Percentiles rank a stretch among this genome's conserved stretches.
Conservation (phyloP, 53 echinoderm and acorn worm genomes). For the Echinarachnius parma region DNA sequence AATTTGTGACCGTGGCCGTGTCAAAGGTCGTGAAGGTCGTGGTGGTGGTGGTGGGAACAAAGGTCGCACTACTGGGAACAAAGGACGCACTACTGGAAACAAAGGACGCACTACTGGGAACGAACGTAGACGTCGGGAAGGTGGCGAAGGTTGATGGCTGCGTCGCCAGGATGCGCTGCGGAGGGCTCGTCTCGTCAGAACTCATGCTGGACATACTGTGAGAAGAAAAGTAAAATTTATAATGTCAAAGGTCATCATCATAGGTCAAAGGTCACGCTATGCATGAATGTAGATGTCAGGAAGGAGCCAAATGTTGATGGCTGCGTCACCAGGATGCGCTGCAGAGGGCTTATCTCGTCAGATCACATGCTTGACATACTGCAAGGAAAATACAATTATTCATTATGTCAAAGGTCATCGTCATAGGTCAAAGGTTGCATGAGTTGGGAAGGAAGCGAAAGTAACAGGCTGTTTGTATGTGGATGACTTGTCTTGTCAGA, state of each 20-base stretch:
- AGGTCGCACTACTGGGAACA: neutral
- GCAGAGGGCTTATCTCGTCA: constrained; percentile 83
- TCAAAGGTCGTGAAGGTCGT: too few relatives aligned
- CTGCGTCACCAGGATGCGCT: constrained; percentile 46
- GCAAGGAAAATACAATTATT: too few relatives aligned
- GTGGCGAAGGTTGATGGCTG: constrained; percentile 15
- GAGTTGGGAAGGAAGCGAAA: too few relatives aligned
- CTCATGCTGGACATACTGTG: constrained; percentile 86
- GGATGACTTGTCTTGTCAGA: too few relatives aligned
- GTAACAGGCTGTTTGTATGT: too few relatives aligned
- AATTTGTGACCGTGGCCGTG: constrained; percentile 14
- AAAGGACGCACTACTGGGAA: neutral
- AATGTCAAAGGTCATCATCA: neutral
- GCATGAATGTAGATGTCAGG: too few relatives aligned
- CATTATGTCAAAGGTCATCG: too few relatives aligned
- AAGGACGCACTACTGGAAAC: neutral
- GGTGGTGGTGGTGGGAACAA: constrained; percentile 16
- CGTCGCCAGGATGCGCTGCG: constrained; percentile 49
- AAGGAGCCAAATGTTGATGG: too few relatives aligned
- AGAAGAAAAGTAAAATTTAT: neutral
- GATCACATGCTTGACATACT: constrained; percentile 92
- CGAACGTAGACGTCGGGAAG: constrained; percentile 17
- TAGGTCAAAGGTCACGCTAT: neutral
- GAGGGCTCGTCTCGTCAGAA: constrained; percentile 90
- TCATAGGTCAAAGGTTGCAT: too few relatives aligned